phyloP scores from a whole-genome alignment of 1,140 invertebrate genomes.

The Dendrolimus punctatus region DNA sequence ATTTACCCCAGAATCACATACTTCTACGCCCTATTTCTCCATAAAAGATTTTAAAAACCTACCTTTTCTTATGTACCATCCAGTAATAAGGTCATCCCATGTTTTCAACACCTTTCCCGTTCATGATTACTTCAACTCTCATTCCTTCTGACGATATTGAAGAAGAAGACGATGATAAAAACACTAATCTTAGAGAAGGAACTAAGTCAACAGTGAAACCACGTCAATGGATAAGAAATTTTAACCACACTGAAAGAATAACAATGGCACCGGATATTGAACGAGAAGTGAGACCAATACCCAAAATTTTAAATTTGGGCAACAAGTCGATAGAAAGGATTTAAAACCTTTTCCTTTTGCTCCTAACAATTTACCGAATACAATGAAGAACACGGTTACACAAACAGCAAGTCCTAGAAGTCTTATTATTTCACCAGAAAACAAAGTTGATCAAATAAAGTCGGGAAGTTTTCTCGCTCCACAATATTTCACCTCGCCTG shows the following conservation, averaged over 20 bases:
- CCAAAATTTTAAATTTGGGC: conserved; percentile 30
- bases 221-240: conserved; percentile 12
- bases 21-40: conserved; percentile 46
- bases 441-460: conserved; percentile 39
- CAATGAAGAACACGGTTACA: conserved; percentile 16
- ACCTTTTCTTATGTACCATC: conserved; percentile 44
- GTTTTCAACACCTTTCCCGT: conserved; percentile 43
- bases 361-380: conserved; percentile 18
- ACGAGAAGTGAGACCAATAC: conserved; percentile 26
- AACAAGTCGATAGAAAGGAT: conserved; percentile 43
- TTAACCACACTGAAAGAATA: conserved; percentile 26
- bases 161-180: conserved; percentile 31
- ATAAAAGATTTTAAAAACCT: conserved; percentile 45
- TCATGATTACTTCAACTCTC: conserved; percentile 36
- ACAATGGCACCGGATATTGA: conserved; percentile 17
- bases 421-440: conserved; percentile 46
- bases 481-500: conserved; percentile 38
- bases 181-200: conserved; percentile 21
- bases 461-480: conserved; percentile 29
- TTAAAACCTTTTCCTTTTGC: conserved; percentile 14
- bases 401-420: conserved; percentile 32
- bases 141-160: conserved; percentile 21
- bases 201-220: conserved; percentile 13
- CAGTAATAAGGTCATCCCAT: conserved; percentile 35
- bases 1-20: conserved; percentile 49